phyloP scores from a whole-genome alignment of 2,797 vertebrate genomes.

The Brotogeris chrysoptera region DNA sequence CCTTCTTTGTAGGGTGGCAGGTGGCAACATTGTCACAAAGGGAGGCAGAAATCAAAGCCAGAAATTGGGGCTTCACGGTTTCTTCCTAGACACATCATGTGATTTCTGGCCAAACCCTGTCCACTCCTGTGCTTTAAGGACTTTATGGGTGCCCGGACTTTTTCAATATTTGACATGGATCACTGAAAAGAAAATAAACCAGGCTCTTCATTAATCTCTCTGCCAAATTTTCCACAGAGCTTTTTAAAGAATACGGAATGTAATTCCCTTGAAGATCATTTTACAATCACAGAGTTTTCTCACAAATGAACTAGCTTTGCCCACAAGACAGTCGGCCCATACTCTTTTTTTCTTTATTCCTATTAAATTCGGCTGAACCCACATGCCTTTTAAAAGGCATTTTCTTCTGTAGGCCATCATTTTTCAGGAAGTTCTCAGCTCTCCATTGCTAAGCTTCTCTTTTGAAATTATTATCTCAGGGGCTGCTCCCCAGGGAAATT shows the following conservation, averaged over 20 bases:
- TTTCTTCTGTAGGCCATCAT: slow-evolving; percentile 1
- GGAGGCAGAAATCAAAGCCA: not conserved
- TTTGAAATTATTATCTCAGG: slow-evolving; percentile 54
- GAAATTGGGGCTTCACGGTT: not conserved
- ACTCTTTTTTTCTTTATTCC: not conserved
- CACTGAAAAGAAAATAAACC: not conserved
- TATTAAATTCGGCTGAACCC: not conserved
- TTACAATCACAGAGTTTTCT: not conserved
- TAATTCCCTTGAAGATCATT: not conserved
- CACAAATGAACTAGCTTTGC: not conserved
- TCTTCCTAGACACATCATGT: rapidly evolving
- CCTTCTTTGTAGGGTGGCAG: not conserved
- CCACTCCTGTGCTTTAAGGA: not conserved
- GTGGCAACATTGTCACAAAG: not conserved
- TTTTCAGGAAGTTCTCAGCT: slow-evolving; percentile 32
- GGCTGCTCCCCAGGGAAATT: slow-evolving; percentile 43
- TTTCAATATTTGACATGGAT: not conserved
- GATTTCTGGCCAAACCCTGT: not conserved
- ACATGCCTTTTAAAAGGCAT: not conserved
- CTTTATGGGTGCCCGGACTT: not conserved
- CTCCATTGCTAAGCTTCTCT: not conserved
- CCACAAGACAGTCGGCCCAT: not conserved
- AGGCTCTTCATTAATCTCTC: not conserved
- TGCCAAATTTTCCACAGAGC: not conserved
- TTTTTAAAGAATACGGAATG: not conserved